Base-by-base conservation (phyloP, 2,113 vertebrate species). In the Oncorhynchus tshawytscha region DNA sequence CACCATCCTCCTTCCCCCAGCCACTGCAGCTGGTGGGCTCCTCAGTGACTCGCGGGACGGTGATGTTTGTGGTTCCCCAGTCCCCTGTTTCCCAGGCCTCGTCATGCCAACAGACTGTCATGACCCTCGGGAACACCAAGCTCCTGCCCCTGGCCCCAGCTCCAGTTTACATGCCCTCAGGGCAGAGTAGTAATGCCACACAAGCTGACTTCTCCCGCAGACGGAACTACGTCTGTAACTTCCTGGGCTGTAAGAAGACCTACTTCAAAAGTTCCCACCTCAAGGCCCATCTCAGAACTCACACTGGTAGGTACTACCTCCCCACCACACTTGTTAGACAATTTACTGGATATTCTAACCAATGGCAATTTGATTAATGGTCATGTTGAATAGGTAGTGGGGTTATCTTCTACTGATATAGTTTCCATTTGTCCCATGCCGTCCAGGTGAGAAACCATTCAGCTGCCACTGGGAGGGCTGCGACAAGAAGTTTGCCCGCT, bases 211-310 rank as follows among this genome's bases (percentile, higher is more conserved):
- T 98, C 74, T 97, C 94, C 22, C 93, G 98, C 74, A 89, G 97
- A 27, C 94, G 98, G 1, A 99, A 97, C 86, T 99, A 99, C 0
- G 85, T 99, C 13, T 99, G 98, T 77, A 95, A 82, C 87, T 98
- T 97, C 72, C 93, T 95, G 0, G 97, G 97, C 59, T 99, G 98
- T 92, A 95, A 95, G 88, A 99, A 99, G 90, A 99, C 97, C 0
- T 99, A 99, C 87, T 99, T 99, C 91, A 99, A 99, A 91, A 99
- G 98, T 51, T 99, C 98, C 0, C 98, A 99, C 86, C 96, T 99
- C 77, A 99, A 99, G 90, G 98, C 97, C 29, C 98, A 99, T 84
- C 96, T 99, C 70, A 95, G 98, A 80, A 99, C 97, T 0, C 98
- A 99, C 89, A 99, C 98, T 82, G 98, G 98, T 99, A 87, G 1